A percentile compares a stretch with the other conserved stretches of the same genome.
Conservation (phyloP, 2,888 invertebrate species). For the Caradrina kadenii region DNA sequence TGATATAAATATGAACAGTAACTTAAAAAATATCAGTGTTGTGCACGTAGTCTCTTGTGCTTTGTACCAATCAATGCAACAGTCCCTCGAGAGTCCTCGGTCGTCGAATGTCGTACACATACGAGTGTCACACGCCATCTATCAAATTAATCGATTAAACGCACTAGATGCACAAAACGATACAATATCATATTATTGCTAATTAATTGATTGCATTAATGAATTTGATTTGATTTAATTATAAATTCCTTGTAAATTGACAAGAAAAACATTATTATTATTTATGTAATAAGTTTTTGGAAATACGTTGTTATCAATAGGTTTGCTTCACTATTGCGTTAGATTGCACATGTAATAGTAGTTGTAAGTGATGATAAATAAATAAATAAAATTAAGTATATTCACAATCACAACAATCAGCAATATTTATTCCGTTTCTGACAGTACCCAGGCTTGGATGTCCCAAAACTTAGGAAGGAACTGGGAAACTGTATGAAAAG, state of each 20-base stretch:
- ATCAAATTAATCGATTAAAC: constrained; percentile 61
- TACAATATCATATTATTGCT: not conserved
- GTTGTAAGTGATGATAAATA: no score
- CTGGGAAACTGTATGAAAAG: no score
- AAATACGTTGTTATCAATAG: no score
- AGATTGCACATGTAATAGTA: no score
- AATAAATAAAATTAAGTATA: not conserved
- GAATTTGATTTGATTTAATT: no score
- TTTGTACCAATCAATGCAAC: constrained; percentile 39
- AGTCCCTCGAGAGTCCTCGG: constrained; percentile 56
- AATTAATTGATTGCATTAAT: no score
- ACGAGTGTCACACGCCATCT: constrained; percentile 59
- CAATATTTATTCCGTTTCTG: not conserved
- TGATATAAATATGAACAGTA: no score
- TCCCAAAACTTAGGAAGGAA: not conserved
- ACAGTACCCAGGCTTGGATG: not conserved
- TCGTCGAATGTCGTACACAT: constrained; percentile 60
- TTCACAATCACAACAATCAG: not conserved
- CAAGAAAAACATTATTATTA: no score
- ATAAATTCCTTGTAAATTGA: no score
- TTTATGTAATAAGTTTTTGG: no score
- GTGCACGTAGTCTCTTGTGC: constrained; percentile 6
- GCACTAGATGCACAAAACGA: constrained; percentile 12
- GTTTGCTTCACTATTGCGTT: no score
- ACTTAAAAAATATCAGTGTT: not conserved